A percentile compares a stretch with the other conserved stretches of the same genome.
These are phyloP conservation scores for Orthosia cruda DNA, from an alignment of 2,888 invertebrate genomes.

Conservation along the genomic window DNA sequence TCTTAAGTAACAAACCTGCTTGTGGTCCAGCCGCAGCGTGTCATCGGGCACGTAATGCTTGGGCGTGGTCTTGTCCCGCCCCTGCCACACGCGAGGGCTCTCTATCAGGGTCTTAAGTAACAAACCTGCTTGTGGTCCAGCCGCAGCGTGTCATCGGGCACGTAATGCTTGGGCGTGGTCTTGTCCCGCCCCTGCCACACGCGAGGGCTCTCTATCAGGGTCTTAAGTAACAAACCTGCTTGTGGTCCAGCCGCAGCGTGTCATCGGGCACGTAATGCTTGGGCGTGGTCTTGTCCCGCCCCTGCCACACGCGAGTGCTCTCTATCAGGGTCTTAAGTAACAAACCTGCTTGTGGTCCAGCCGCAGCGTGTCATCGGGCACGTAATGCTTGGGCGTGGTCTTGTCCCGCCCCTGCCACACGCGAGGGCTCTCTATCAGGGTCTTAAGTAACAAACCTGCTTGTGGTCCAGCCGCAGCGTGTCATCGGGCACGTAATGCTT, in stretches of 20 bases:
- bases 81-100: conserved; percentile 96
- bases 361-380: conserved; percentile 94
- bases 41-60: conserved; percentile 96
- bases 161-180: conserved; percentile 95
- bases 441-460: conserved; percentile 93
- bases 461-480: conserved; percentile 93
- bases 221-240: conserved; percentile 93
- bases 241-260: conserved; percentile 93
- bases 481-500: conserved; percentile 96
- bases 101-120: too few relatives aligned
- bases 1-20: conserved; percentile 93
- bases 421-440: conserved; percentile 86
- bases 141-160: conserved; percentile 94
- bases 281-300: conserved; percentile 96
- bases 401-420: conserved; percentile 98
- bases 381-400: conserved; percentile 95
- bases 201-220: conserved; percentile 86
- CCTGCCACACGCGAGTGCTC: conserved; percentile 96
- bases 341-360: conserved; percentile 93
- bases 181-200: conserved; percentile 98
- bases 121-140: conserved; percentile 93
- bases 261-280: conserved; percentile 96
- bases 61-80: conserved; percentile 96
- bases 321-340: too few relatives aligned
- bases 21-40: conserved; percentile 93